A percentile compares a stretch with the other conserved stretches of the same genome.
These are phyloP conservation scores for Echinops telfairi DNA, from an alignment of 2,113 vertebrate genomes.

Conservation along the genomic window DNA sequence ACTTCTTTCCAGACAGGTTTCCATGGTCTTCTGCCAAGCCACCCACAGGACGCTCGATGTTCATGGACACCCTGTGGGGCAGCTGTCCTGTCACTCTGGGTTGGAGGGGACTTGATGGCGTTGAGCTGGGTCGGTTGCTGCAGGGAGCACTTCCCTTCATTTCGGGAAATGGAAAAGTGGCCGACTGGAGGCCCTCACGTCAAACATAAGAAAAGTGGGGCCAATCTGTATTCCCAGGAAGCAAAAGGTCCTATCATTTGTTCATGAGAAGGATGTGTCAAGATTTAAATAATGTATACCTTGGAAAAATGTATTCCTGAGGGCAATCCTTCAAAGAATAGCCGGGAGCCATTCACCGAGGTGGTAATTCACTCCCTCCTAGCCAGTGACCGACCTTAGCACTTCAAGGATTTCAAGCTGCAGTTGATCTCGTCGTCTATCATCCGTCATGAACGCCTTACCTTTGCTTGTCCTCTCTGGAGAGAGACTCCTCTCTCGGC, in stretches of 20 bases:
- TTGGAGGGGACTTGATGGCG: too few relatives aligned
- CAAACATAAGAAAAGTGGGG: not conserved
- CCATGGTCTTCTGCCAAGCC: too few relatives aligned
- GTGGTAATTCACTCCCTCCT: not conserved
- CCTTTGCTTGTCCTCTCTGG: not conserved
- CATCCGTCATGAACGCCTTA: not conserved
- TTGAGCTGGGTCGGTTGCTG: not conserved
- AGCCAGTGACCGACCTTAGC: not conserved
- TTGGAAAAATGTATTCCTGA: not conserved
- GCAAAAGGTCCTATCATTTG: not conserved
- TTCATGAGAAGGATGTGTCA: not conserved
- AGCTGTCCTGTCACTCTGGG: too few relatives aligned
- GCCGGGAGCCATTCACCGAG: not conserved
- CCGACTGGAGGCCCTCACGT: not conserved
- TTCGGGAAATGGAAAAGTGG: not conserved
- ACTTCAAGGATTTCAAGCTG: not conserved
- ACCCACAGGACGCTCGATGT: too few relatives aligned
- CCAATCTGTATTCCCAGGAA: not conserved
- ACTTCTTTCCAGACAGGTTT: too few relatives aligned
- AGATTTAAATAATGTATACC: not conserved
- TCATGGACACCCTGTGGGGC: too few relatives aligned
- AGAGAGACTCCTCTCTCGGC: not conserved
- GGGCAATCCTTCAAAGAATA: not conserved
- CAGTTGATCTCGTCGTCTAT: not conserved
- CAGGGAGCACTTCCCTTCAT: constrained; percentile 55